Evolutionary conservation across 1,140 invertebrate genomes (phyloP).

Genomic region (Lepidurus couesii): DNA sequence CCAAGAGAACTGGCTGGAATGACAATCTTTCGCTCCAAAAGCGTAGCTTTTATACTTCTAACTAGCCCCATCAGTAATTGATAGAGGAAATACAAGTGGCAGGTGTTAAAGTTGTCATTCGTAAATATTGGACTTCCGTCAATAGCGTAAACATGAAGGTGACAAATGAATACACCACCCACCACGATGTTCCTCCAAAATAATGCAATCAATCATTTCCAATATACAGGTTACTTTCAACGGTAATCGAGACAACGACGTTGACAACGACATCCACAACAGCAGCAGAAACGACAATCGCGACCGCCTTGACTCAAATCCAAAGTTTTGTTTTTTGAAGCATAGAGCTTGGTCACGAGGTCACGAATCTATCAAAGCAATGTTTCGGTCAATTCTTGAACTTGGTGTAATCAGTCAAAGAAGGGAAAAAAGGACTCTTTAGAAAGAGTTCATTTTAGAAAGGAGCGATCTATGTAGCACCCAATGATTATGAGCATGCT

Average conservation of each 20-base stretch:
- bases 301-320: not conserved
- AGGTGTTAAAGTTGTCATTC: not conserved
- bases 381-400: not conserved
- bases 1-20: not conserved
- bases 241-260: not conserved
- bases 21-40: not conserved
- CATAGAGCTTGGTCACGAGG: no score
- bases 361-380: not conserved
- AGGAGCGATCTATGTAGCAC: no score
- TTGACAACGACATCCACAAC: not conserved
- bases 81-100: not conserved
- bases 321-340: not conserved
- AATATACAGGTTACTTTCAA: not conserved
- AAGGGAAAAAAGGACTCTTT: not conserved
- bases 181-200: not conserved
- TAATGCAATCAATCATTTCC: not conserved
- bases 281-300: not conserved
- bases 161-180: not conserved
- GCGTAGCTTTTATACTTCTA: not conserved
- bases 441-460: no score
- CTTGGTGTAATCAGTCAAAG: slow-evolving; percentile 18
- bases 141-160: not conserved
- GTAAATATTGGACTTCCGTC: not conserved
- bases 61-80: not conserved
- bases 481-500: no score